Conservation (phyloP, 2,888 invertebrate species). For the Hydroisotoma schaefferi region DNA sequence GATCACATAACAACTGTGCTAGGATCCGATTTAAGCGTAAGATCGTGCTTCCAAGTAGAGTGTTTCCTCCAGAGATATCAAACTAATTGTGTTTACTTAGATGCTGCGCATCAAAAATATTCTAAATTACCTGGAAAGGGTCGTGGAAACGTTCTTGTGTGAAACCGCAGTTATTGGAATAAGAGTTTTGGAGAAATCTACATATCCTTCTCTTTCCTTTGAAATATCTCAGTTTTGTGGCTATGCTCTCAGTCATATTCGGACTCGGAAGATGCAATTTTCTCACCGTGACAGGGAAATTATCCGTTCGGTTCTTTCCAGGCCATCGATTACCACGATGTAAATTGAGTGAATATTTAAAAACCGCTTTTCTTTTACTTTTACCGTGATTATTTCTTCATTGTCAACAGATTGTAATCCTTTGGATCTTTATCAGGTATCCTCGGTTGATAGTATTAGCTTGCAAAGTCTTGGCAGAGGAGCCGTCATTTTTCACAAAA, state of each 20-base stretch:
- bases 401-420: not conserved
- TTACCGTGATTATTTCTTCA: too few species aligned
- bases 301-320: constrained; percentile 20
- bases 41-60: not conserved
- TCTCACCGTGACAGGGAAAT: constrained; percentile 28
- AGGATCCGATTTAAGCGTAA: constrained; percentile 16
- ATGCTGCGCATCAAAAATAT: constrained; percentile 25
- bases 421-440: constrained; percentile 19
- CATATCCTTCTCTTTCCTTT: constrained; percentile 28
- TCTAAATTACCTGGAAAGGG: constrained; percentile 31
- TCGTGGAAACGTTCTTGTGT: constrained; percentile 26
- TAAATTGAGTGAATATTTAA: not conserved
- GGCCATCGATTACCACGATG: constrained; percentile 17
- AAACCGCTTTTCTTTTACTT: too few species aligned
- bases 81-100: constrained; percentile 8
- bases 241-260: constrained; percentile 31
- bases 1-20: constrained; percentile 23
- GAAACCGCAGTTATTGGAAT: constrained; percentile 36
- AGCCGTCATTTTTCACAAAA: constrained; percentile 2
- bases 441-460: constrained; percentile 30
- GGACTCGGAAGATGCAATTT: constrained; percentile 24
- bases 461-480: constrained; percentile 18
- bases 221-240: constrained; percentile 40
- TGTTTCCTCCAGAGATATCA: not conserved
- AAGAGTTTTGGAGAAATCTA: constrained; percentile 15